Evolutionary conservation across 92 coral and sea anemone species (phyloP), one percentile per base, ranked within the genome.

Genomic region (Zoanthus gigantus): DNA sequence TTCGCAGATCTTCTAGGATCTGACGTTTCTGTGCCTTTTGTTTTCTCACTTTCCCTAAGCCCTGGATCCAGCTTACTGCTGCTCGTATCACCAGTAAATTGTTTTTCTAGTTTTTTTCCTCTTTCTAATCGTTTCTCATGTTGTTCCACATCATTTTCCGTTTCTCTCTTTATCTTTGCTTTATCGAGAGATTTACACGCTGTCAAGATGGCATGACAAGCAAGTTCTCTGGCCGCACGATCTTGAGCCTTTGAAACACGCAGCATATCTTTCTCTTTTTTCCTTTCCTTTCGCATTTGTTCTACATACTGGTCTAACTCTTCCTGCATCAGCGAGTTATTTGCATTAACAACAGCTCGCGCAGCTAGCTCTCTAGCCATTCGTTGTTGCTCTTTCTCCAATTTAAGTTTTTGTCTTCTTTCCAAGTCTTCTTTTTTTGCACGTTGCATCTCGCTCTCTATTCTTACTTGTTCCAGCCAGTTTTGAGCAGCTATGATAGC

Each of bases 401-500:
- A 28, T 47, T 81, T 81, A 71, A 47, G 75, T 66, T 23, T 66
- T 34, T 66, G 67, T 67, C 76, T 65, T 0, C 66, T 37, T 60
- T 91, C 92, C 5, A 83, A 79, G 12, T 89, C 65, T 76, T 84
- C 75, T 34, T 77, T 69, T 16, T 77, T 78, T 31, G 31, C 80
- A 7, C 67, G 87, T 47, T 81, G 52, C 37, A 81, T 46, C 15
- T 46, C 57, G 54, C 71, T 84, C 46, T 89, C 86, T 11, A 87
- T 83, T 30, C 79, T 90, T 12, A 89, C 78, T 23, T 84, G 57
- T 28, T 93, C 93, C 4, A 94, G 82, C 75, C 93, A 82, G 44
- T 81, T 91, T 50, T 91, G 76, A 63, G 98, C 98, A 42, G 95
- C 85, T n/a, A 83, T 72, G 90, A 94, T 84, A 12, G 98, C 98